Evolutionary conservation across 2,888 invertebrate genomes (phyloP).

Genomic region (Mesochorus sp.): DNA sequence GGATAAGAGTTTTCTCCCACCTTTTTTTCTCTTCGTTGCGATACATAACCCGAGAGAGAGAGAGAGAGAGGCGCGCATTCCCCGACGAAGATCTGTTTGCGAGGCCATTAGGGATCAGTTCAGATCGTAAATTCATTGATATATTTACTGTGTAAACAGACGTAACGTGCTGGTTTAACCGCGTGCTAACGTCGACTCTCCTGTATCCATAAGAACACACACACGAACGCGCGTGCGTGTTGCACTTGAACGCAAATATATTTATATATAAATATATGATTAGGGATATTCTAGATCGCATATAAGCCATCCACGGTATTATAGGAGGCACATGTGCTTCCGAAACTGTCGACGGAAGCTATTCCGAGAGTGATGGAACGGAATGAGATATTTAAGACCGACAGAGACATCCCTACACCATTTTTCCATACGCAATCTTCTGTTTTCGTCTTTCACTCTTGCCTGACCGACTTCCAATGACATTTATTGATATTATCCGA

Average conservation of each 20-base stretch:
- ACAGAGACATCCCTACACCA: neutral
- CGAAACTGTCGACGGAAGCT: constrained; percentile 25
- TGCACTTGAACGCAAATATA: neutral
- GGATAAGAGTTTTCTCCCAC: neutral
- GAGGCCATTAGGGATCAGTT: constrained; percentile 78
- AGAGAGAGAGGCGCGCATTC: constrained; percentile 70
- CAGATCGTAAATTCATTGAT: constrained; percentile 80
- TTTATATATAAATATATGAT: neutral
- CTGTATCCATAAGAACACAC: neutral
- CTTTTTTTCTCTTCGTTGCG: neutral
- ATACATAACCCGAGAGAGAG: constrained; percentile 49
- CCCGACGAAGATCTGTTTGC: constrained; percentile 78
- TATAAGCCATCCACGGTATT: neutral
- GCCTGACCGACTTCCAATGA: no score
- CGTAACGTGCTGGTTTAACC: constrained; percentile 55
- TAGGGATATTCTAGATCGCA: constrained; percentile 4
- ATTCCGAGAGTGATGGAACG: neutral
- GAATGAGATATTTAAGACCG: constrained; percentile 23
- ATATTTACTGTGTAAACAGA: constrained; percentile 79
- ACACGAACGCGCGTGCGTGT: neutral
- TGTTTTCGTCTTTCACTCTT: no score
- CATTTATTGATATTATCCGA: no score
- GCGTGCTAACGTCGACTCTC: constrained; percentile 7
- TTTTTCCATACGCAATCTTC: no score
- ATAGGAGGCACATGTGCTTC: constrained; percentile 11